Evolutionary conservation across 1,140 invertebrate genomes (phyloP), one percentile per base, ranked within the genome.

Genomic region (Drosophila arawakana): DNA sequence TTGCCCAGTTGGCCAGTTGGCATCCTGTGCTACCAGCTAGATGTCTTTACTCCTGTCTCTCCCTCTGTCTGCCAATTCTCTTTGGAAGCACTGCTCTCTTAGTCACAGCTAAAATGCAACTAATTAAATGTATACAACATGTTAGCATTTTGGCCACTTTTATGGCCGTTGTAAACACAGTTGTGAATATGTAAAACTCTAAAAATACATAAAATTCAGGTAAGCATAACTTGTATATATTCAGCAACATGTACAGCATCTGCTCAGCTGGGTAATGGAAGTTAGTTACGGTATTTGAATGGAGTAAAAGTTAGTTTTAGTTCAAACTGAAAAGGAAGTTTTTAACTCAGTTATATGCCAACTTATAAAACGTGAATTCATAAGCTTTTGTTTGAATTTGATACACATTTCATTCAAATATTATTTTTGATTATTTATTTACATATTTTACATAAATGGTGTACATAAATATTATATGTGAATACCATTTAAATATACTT

Each of bases 101-200:
- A 55, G 68, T 55, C n/a, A 30, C 10, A 47, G 34, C 57, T 61
- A 60, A 46, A 44, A 30, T 68, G 49, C 47, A 73, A 73, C 71
- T 60, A 73, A 73, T 73, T 60, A 69, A 73, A 73, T 73, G 57
- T 52, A 65, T 52, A 44, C 62, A 63, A 63, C 70, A 52, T 52
- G 61, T 63, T 39, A 37, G 47, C 47, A 55, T 67, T 67, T 73
- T 68, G 15, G 63, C 35, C 70, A 59, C 63, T 67, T 67, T 73
- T 52, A 67, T 68, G 34, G 49, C 41, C 47, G 49, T 69, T 68
- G 49, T 63, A 52, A 52, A 63, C 61, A 50, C 61, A 13, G 46
- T 62, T 39, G 21, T 8, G 49, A 52, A n/a, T 13, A 43, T 13
- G 11, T 43, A n/a, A 43, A 43, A 13, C 6, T 43, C 11, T 43